phyloP scores from a whole-genome alignment of 2,888 invertebrate genomes.

The Frankliniella fusca region DNA sequence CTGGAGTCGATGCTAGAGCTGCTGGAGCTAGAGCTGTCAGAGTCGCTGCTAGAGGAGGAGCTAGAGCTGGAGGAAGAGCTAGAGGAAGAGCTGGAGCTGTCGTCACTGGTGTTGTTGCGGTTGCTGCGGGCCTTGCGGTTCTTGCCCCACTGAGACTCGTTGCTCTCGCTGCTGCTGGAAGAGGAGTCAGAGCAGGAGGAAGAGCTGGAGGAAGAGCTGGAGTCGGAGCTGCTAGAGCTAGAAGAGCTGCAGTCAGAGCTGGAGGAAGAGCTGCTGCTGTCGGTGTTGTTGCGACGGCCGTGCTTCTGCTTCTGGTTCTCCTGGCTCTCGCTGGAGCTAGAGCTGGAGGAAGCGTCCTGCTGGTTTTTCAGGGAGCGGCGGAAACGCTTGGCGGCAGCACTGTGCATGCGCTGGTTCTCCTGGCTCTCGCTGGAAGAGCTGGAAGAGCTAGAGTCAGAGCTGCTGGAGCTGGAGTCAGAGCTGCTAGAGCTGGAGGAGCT shows the following conservation, averaged over 20 bases:
- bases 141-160: conserved; percentile 29
- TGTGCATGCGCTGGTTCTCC: conserved; percentile 21
- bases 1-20: conserved; percentile 49
- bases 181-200: conserved; percentile 32
- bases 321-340: conserved; percentile 22
- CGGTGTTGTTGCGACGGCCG: conserved; percentile 37
- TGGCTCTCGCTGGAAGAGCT: conserved; percentile 34
- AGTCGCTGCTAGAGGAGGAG: conserved; percentile 37
- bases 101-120: conserved; percentile 35
- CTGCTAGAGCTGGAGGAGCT: conserved; percentile 28
- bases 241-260: conserved; percentile 43
- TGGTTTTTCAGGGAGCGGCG: conserved; percentile 21
- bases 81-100: conserved; percentile 35
- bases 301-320: conserved; percentile 3
- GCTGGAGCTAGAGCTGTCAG: conserved; percentile 45
- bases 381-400: conserved; percentile 20
- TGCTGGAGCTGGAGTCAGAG: conserved; percentile 33
- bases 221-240: conserved; percentile 28
- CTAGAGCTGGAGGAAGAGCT: conserved; percentile 37
- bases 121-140: conserved; percentile 21
- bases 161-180: conserved; percentile 30
- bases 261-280: conserved; percentile 47
- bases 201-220: conserved; percentile 34
- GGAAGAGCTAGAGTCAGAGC: conserved; percentile 25
- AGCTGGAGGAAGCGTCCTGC: conserved; percentile 5